These are phyloP conservation scores for Trididemnum clinides DNA, from an alignment of 23 tunicate genomes.

Conservation along the genomic window DNA sequence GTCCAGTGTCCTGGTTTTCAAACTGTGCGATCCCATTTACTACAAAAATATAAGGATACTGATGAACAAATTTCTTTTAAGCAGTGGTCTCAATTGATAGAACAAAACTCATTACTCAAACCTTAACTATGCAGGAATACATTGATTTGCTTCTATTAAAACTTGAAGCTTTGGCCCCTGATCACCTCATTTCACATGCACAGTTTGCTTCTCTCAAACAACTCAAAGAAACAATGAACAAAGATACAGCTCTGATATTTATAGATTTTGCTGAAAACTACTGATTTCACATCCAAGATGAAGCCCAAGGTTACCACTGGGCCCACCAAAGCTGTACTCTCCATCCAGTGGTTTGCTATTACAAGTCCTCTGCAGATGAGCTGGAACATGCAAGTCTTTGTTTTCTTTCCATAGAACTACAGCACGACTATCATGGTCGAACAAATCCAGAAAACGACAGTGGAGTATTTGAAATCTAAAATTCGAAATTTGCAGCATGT, in stretches of 20 bases:
- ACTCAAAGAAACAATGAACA: conserved; percentile 16
- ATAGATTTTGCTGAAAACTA: conserved; percentile 39
- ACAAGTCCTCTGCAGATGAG: background rate
- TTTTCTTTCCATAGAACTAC: conserved; percentile 34
- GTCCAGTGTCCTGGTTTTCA: background rate
- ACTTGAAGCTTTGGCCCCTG: background rate
- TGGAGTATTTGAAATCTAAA: background rate
- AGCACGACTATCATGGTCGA: conserved; percentile 38
- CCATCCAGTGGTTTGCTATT: conserved; percentile 46
- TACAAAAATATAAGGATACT: background rate
- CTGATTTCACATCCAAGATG: conserved; percentile 23
- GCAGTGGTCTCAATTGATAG: conserved; percentile 25
- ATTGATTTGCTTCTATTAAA: background rate
- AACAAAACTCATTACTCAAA: background rate
- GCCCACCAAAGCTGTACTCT: conserved; percentile 31
- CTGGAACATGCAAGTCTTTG: conserved; percentile 28
- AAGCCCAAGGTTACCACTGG: conserved; percentile 45
- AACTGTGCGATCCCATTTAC: no score
- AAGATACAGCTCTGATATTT: conserved; percentile 6
- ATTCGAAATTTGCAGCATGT: background rate
- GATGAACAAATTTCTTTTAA: background rate
- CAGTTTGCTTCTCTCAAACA: conserved; percentile 23
- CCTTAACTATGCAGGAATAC: background rate
- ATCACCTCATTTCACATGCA: conserved; percentile 5
- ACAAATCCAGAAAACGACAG: background rate